Evolutionary conservation across 2,113 vertebrate genomes (phyloP), one percentile per base, ranked within the genome.

Genomic region (Tetrax tetrax): DNA sequence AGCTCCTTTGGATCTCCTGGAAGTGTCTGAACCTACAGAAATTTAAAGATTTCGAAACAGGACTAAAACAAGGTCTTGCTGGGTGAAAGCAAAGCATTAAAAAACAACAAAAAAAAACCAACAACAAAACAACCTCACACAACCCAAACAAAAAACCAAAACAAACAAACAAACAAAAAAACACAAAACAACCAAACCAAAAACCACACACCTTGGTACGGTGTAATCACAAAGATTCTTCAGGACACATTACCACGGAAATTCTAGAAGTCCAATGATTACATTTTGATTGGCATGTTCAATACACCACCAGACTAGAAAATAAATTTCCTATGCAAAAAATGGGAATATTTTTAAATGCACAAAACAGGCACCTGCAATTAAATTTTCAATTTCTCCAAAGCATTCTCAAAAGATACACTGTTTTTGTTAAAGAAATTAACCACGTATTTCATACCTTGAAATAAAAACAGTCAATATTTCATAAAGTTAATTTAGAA

Each of bases 41-140:
- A 86, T 17, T 33, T 35, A 78, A 61, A 37, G 16, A 24, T 12
- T 47, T 41, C 5, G 6, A 64, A 95, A 59, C 9, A 41, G 12
- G 17, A 54, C n/a, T 64, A 53, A 74, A 87, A 77, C 0, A 33
- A 2, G 9, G 20, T 64, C 45, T 79, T 45, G 4, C 12, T 78
- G 5, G 21, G 18, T 41, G 23, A 45, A 87, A 65, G 25, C 7
- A 16, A 45, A 70, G 29, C 0, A 56, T 7, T 10, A 33, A 66
- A 66, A 48, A 78, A 23, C 0, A 0, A 1, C 28, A n/a, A 45
- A 70, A 5, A 51, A 28, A 19, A 38, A 38, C n/a, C 12, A 27
- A 54, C 53, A 35, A 31, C 8, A 72, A 13, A 51, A 15, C 19
- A 48, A 16, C 18, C 7, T 4, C 35, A 21, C 5, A 33, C 33